phyloP scores from a whole-genome alignment of 53 echinoderm and acorn worm species.

The Hippasteria phrygiana region DNA sequence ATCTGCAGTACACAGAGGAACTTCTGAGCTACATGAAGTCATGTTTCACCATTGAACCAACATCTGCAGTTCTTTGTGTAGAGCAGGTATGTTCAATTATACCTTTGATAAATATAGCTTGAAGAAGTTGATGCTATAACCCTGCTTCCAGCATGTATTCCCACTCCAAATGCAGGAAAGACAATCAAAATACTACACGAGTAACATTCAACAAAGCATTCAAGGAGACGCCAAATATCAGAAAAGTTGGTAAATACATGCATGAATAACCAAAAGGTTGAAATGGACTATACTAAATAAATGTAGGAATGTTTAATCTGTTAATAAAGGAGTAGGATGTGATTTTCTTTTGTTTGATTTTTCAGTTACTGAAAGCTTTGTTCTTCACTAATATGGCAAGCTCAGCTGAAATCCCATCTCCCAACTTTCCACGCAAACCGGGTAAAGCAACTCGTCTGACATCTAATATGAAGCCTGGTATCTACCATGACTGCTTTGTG shows the following conservation, averaged over 20 bases:
- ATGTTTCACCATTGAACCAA: constrained; percentile 91
- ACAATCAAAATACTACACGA: too few relatives aligned
- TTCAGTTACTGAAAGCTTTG: constrained; percentile 85
- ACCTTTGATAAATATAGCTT: too few relatives aligned
- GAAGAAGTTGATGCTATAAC: neutral
- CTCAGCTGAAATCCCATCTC: constrained; percentile 77
- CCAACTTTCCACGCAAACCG: constrained; percentile 72
- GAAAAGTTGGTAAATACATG: neutral
- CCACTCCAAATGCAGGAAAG: too few relatives aligned
- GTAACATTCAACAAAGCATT: too few relatives aligned
- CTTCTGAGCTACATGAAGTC: constrained; percentile 87
- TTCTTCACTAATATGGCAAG: constrained; percentile 97
- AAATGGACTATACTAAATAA: too few relatives aligned
- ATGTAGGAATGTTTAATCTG: neutral
- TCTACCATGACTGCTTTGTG: constrained; percentile 96
- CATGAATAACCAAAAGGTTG: too few relatives aligned
- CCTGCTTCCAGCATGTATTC: too few relatives aligned
- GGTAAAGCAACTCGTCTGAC: constrained; percentile 94
- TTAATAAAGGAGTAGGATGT: neutral
- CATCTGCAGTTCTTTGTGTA: constrained; percentile 85
- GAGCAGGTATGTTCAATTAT: constrained; percentile 82
- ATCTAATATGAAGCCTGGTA: constrained; percentile 91
- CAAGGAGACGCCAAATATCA: too few relatives aligned
- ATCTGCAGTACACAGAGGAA: constrained; percentile 88
- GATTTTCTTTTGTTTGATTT: neutral